phyloP scores from a whole-genome alignment of 2,113 vertebrate genomes.

The Trematomus loennbergii region DNA sequence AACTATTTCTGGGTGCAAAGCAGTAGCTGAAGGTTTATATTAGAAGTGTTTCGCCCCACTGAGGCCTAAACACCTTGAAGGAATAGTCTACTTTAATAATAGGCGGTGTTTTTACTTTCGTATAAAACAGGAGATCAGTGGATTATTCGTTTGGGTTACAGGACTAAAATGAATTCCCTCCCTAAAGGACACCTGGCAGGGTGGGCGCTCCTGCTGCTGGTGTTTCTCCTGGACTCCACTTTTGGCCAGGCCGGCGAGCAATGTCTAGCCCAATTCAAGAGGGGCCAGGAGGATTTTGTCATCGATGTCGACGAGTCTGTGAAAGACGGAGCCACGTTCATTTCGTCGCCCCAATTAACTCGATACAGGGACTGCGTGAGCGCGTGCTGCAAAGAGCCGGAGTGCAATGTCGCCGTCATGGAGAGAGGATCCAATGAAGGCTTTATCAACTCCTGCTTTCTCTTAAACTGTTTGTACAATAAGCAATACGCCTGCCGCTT shows the following conservation, averaged over 20 bases:
- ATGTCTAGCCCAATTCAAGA: conserved; percentile 83
- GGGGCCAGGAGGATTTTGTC: conserved; percentile 86
- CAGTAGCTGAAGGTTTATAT: not conserved
- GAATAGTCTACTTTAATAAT: not conserved
- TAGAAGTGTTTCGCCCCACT: not conserved
- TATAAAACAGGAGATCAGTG: not conserved
- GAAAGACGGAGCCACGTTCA: conserved; percentile 89
- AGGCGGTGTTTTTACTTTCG: not conserved
- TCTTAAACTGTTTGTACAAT: conserved; percentile 93
- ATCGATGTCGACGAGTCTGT: conserved; percentile 91
- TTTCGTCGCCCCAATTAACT: conserved; percentile 81
- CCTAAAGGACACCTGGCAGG: not conserved
- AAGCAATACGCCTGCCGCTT: conserved; percentile 91
- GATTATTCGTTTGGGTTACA: not conserved
- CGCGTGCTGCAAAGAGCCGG: conserved; percentile 86
- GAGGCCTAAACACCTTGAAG: conserved; percentile 12
- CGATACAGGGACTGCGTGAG: conserved; percentile 85
- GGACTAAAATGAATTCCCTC: conserved; percentile 47
- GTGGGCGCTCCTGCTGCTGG: conserved; percentile 26
- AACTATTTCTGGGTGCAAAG: rapidly evolving
- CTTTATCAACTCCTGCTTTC: conserved; percentile 86
- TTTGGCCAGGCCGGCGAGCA: conserved; percentile 61
- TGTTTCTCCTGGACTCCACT: not conserved
- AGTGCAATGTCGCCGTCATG: conserved; percentile 92
- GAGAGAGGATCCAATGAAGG: conserved; percentile 70